Percentiles rank a stretch among this genome's conserved stretches.
Conservation (phyloP, 2,113 vertebrate genomes). For the Neolamprologus fasciatus region DNA sequence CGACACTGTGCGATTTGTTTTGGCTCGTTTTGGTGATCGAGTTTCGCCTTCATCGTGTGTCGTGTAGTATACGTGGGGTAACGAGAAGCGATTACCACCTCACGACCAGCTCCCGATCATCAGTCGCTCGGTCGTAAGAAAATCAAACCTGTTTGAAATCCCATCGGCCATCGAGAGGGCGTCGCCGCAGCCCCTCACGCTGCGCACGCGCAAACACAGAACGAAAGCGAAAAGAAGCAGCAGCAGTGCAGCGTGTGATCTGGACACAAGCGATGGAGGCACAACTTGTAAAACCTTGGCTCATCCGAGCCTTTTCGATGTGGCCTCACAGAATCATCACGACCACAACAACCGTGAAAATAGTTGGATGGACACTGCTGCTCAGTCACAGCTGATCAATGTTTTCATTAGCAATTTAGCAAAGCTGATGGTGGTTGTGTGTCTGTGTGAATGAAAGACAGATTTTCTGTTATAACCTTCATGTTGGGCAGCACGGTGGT, state of each 20-base stretch:
- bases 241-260: fast-evolving
- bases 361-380: not conserved
- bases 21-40: fast-evolving
- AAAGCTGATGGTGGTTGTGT: fast-evolving
- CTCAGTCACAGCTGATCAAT: fast-evolving
- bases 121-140: fast-evolving
- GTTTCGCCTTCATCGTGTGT: not conserved
- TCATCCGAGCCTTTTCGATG: fast-evolving
- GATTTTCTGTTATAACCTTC: not conserved
- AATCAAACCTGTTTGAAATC: not conserved
- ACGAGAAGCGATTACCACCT: not conserved
- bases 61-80: not conserved
- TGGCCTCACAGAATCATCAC: not conserved
- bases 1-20: fast-evolving
- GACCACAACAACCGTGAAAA: not conserved
- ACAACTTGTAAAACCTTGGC: not conserved
- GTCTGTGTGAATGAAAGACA: not conserved
- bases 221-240: fast-evolving
- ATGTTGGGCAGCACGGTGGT: not conserved
- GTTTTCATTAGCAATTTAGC: not conserved
- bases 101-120: fast-evolving
- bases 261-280: not conserved
- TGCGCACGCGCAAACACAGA: fast-evolving
- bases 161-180: fast-evolving
- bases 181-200: fast-evolving